Evolutionary conservation across 2,888 invertebrate species (phyloP), one percentile per base, ranked within the genome.

Genomic region (Drosophila anomelani): DNA sequence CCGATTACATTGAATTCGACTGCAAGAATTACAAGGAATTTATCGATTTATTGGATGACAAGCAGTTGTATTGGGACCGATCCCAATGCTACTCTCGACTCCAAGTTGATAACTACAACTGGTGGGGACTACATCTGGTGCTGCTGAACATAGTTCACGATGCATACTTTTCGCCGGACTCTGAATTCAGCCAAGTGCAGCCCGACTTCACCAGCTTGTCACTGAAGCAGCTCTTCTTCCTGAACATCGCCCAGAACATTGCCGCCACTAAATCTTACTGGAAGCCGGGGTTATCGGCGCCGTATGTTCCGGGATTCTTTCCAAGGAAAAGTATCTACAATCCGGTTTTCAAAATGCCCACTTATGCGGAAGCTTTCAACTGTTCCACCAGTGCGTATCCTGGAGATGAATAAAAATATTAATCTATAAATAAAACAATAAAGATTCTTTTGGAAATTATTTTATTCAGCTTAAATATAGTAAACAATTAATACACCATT

Each of bases 161-260:
- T 17, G 39, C 55, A 5, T 55, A 55, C 39, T 55, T 55, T n/a
- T 55, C 39, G 3, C 9, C 29, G 17, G 39, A 3, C 17, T 55
- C 20, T 20, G n/a, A n/a, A 13, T 55, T 55, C 4, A 26, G 39
- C 17, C 39, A 41, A 5, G 15, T 13, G 3, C 55, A 41, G 17
- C 55, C 55, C 1, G 13, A 12, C 3, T 55, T 41, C 13, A 41
- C 55, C 13, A 12, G 17, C 13, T 29, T 13, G 17, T 3, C 55
- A 5, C n/a, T 55, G 17, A 17, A 41, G 29, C 5, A 55, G 29
- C 55, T 55, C 12, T 55, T 55, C 2, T 29, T 23, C 9, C n/a
- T 39, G 13, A 39, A 39, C n/a, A 13, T 55, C 13, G 26, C 17
- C 4, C 54, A 54, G 13, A 39, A 54, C 15, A 17, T 41, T 10